Conservation (phyloP, 2,888 invertebrate species). For the Aspidiotus destructor region DNA sequence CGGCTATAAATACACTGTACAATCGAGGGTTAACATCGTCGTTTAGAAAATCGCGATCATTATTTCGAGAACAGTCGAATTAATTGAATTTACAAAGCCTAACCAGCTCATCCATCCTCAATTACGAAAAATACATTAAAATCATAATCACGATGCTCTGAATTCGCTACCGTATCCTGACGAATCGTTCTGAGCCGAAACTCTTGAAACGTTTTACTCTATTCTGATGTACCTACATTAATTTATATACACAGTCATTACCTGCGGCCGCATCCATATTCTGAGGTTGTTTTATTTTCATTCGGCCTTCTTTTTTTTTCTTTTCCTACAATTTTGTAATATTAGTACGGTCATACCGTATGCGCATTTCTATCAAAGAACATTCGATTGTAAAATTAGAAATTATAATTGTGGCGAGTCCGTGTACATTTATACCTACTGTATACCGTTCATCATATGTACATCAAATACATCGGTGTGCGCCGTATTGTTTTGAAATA, state of each 20-base stretch:
- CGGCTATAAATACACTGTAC: not conserved
- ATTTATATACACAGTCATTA: constrained; percentile 11
- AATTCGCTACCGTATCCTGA: constrained; percentile 13
- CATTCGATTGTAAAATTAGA: not conserved
- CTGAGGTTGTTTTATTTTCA: not conserved
- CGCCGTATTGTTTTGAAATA: constrained; percentile 2
- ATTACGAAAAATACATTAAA: constrained; percentile 12
- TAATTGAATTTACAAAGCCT: constrained; percentile 11
- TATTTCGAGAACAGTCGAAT: not conserved
- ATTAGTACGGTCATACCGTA: too few relatives aligned
- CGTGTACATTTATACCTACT: too few relatives aligned
- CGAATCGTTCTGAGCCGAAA: not conserved
- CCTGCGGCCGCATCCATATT: not conserved
- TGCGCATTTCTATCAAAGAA: not conserved
- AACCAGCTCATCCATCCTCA: constrained; percentile 5
- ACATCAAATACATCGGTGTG: not conserved
- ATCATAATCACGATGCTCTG: constrained; percentile 9
- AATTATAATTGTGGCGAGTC: not conserved
- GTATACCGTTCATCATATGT: too few relatives aligned
- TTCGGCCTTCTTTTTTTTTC: not conserved
- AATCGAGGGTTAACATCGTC: not conserved
- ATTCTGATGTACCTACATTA: not conserved
- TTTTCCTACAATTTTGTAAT: not conserved
- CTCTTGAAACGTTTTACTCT: not conserved
- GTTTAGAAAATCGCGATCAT: not conserved